phyloP scores from a whole-genome alignment of 2,113 vertebrate species.

The Engystomops pustulosus region DNA sequence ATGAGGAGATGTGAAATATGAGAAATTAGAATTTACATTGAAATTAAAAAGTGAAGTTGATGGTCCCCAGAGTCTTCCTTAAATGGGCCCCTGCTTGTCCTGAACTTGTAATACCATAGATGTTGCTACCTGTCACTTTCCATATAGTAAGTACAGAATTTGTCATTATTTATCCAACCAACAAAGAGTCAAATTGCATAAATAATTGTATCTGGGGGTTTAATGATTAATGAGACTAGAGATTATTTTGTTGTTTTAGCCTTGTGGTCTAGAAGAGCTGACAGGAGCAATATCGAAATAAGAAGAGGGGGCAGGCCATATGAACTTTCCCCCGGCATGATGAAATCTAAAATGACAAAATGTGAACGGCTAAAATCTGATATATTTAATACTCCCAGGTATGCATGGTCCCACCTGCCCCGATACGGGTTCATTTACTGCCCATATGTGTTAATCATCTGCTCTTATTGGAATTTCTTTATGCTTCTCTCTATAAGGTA shows the following conservation, averaged over 20 bases:
- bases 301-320: background rate
- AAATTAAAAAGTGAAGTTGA: too few species aligned
- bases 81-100: too few species aligned
- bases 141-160: background rate
- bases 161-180: background rate
- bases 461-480: background rate
- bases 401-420: background rate
- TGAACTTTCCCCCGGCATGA: constrained; percentile 46
- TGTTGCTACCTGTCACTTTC: background rate
- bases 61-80: too few species aligned
- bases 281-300: constrained; percentile 22
- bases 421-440: background rate
- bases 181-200: background rate
- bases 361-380: background rate
- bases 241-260: constrained; percentile 57
- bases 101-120: background rate
- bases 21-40: too few species aligned
- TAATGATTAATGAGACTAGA: constrained; percentile 53
- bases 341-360: constrained; percentile 41
- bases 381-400: background rate
- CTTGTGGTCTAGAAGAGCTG: constrained; percentile 51
- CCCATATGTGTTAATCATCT: background rate
- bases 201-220: constrained; percentile 1
- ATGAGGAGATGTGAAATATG: too few species aligned
- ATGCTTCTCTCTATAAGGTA: background rate